A percentile compares a stretch with the other conserved stretches of the same genome.
phyloP scores from a whole-genome alignment of 2,888 invertebrate genomes.

The Dynastes hyllus region DNA sequence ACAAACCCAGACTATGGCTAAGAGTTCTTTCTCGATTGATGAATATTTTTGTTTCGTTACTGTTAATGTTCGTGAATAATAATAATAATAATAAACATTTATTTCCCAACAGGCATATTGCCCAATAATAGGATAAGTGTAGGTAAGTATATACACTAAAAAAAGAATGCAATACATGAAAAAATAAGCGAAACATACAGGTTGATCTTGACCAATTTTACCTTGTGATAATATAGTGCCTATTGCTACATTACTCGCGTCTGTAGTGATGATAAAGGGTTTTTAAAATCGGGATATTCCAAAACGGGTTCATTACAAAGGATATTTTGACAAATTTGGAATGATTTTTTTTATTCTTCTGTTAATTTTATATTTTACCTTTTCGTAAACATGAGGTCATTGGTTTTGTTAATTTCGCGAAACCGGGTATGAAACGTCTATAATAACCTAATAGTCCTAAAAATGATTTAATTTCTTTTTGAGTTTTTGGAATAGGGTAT shows the following conservation, averaged over 20 bases:
- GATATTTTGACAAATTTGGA: too few species aligned
- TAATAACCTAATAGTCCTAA: too few species aligned
- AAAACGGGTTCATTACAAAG: not conserved
- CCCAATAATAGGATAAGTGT: too few species aligned
- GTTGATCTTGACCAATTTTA: slow-evolving; percentile 39
- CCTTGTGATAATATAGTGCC: slow-evolving; percentile 54
- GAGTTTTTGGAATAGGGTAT: not conserved
- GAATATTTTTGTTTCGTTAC: slow-evolving; percentile 39
- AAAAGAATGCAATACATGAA: too few species aligned
- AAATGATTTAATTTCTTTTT: not conserved
- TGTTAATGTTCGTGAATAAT: slow-evolving; percentile 52
- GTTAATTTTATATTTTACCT: too few species aligned
- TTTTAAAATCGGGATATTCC: slow-evolving; percentile 40
- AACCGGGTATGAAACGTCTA: not conserved
- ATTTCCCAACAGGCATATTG: too few species aligned
- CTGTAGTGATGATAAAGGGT: slow-evolving; percentile 50
- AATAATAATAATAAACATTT: too few species aligned
- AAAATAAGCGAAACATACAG: slow-evolving; percentile 52
- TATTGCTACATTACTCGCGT: slow-evolving; percentile 48
- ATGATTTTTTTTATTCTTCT: too few species aligned
- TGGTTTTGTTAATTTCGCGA: not conserved
- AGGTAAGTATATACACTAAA: too few species aligned
- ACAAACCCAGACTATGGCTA: slow-evolving; percentile 50
- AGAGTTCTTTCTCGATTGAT: slow-evolving; percentile 53
- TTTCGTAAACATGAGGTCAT: too few species aligned